Conservation (phyloP, 2,888 invertebrate species). For the Ferrisia virgata region DNA sequence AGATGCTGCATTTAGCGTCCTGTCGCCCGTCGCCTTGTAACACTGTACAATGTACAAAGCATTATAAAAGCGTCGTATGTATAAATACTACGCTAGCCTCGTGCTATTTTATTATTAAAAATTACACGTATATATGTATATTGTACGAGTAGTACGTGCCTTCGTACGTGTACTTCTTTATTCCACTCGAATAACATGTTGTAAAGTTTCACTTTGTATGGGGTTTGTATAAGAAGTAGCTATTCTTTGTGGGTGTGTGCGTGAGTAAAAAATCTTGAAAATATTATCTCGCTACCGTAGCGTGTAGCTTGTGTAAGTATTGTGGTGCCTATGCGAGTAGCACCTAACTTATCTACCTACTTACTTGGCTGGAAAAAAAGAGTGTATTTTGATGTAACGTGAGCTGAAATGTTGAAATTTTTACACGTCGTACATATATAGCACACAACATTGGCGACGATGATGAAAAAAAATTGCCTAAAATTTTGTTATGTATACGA, state of each 20-base stretch:
- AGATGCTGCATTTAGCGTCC: neutral
- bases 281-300: neutral
- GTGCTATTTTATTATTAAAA: neutral
- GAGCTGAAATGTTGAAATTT: neutral
- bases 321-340: neutral
- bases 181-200: neutral
- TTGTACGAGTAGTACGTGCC: too few species aligned
- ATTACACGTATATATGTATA: too few species aligned
- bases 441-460: neutral
- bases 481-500: neutral
- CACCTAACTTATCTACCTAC: too few species aligned
- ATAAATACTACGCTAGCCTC: neutral
- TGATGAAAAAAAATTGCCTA: neutral
- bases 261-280: neutral
- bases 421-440: too few species aligned
- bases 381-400: neutral
- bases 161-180: neutral
- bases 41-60: too few species aligned
- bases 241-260: neutral
- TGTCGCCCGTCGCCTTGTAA: too few species aligned
- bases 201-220: neutral
- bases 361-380: neutral
- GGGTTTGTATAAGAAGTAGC: too few species aligned
- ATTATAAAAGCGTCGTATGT: conserved; percentile 9
- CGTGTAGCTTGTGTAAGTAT: neutral